Evolutionary conservation across 1,140 invertebrate species (phyloP).

Genomic region (Oryctes rhinoceros): DNA sequence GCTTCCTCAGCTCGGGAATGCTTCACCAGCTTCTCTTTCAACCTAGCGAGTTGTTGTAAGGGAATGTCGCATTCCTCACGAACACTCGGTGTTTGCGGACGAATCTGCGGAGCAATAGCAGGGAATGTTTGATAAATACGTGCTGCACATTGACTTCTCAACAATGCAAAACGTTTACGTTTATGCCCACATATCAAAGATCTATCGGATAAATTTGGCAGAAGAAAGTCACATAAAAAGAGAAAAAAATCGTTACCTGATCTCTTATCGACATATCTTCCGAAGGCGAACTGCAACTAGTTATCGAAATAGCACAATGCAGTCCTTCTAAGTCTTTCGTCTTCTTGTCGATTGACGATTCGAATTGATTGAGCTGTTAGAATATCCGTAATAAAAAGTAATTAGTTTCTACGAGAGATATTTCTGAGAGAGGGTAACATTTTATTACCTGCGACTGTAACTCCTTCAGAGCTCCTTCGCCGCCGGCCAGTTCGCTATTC

Average conservation of each 20-base stretch:
- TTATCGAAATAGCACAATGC: slow-evolving; percentile 69
- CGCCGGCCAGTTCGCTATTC: slow-evolving; percentile 65
- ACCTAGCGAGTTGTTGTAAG: slow-evolving; percentile 60
- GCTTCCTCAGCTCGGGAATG: slow-evolving; percentile 77
- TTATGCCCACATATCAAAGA: neutral
- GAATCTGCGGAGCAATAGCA: slow-evolving; percentile 47
- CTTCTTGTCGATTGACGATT: slow-evolving; percentile 69
- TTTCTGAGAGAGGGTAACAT: neutral
- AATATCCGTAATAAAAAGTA: neutral
- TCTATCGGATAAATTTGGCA: neutral
- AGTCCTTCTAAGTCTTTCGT: slow-evolving; percentile 74
- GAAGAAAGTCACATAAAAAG: slow-evolving; percentile 4
- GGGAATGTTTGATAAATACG: neutral
- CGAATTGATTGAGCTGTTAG: slow-evolving; percentile 67
- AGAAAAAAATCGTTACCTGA: slow-evolving; percentile 61
- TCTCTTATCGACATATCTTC: slow-evolving; percentile 81
- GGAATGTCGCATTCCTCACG: slow-evolving; percentile 59
- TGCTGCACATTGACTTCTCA: no score
- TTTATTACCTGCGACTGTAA: slow-evolving; percentile 61
- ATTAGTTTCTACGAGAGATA: no score
- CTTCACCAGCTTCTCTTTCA: slow-evolving; percentile 73
- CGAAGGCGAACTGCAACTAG: slow-evolving; percentile 73
- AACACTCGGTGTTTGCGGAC: slow-evolving; percentile 51
- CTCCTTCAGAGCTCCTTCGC: slow-evolving; percentile 65
- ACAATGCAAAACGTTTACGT: no score